Evolutionary conservation across 2,888 invertebrate genomes (phyloP), one percentile per base, ranked within the genome.

Genomic region (Pristionchus entomophagus): DNA sequence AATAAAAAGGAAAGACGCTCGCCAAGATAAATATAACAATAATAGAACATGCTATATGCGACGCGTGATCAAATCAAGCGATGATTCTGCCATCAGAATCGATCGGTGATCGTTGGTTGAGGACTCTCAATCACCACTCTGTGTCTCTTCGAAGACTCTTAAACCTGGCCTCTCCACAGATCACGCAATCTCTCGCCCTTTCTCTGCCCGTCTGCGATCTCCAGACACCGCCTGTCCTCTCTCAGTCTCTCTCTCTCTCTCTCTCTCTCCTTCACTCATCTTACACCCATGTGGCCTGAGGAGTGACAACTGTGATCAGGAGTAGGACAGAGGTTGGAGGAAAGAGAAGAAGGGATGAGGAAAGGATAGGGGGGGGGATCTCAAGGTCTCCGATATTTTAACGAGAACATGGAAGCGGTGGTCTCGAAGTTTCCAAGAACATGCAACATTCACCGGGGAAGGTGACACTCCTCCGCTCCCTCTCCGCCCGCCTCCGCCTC

Each of bases 41-140:
- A n/a, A n/a, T n/a, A n/a, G n/a, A n/a, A n/a, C n/a, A n/a, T n/a
- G n/a, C n/a, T n/a, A n/a, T n/a, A n/a, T n/a, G n/a, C n/a, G n/a
- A n/a, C n/a, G n/a, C n/a, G n/a, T n/a, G n/a, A n/a, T n/a, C n/a
- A n/a, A n/a, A n/a, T n/a, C n/a, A n/a, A n/a, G n/a, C n/a, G n/a
- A n/a, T n/a, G n/a, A n/a, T n/a, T n/a, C n/a, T n/a, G n/a, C n/a
- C n/a, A 29, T 19, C 4, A 29, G 51, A 29, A 51, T 49, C 51
- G 49, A 53, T 49, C 41, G 77, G 38, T 69, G 22, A 38, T n/a
- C 22, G 29, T 29, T 35, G 19, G 65, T 69, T 38, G 32, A 35
- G 41, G 73, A 73, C 73, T 73, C n/a, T n/a, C 73, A 73, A 73
- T 73, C 73, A 73, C 73, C 41, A 38, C n/a, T 41, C 73, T 41